Base-by-base conservation (phyloP, 2,797 vertebrate genomes). In the Typhlichthys subterraneus region DNA sequence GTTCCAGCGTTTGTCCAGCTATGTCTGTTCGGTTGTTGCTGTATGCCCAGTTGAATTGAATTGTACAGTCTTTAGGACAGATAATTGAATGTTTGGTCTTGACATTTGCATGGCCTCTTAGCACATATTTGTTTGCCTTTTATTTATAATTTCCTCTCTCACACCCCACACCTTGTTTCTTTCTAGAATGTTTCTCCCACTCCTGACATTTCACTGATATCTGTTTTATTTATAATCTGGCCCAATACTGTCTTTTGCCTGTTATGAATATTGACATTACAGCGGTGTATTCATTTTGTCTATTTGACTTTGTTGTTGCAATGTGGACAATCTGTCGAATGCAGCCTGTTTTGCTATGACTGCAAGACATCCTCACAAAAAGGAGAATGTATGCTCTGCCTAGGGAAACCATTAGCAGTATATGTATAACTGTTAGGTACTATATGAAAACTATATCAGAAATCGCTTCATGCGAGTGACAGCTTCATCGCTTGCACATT, bases 281-380 rank as follows among this genome's bases (percentile, higher is more conserved):
- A 12, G 57, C 51, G 56, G 55, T 70, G 58, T 65, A 23, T 83
- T 80, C 70, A 68, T 71, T 73, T 23, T 38, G 14, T 50, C 55
- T 67, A 42, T 78, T 60, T 58, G 47, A 76, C 46, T 60, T 15
- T 70, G 61, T 48, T 77, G 57, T 69, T 61, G 7, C 52, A 8
- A 49, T 5, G 67, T 69, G 64, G 63, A 53, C 57, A 72, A 76
- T 52, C 65, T 69, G 45, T 66, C n/a, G 29, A 46, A 45, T 61
- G 50, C 53, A 23, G 38, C 53, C 61, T 52, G 55, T 56, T 42
- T 66, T 59, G 8, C 33, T 42, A 31, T 51, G 56, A 63, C 51
- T 42, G 33, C 58, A 57, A 17, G 56, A n/a, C 60, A 31, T 3
- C 1, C 47, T 38, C 12, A 45, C 13, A 15, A 12, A 23, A 45